Evolutionary conservation across 1,140 invertebrate species (phyloP).

Genomic region (Papilio dardanus): DNA sequence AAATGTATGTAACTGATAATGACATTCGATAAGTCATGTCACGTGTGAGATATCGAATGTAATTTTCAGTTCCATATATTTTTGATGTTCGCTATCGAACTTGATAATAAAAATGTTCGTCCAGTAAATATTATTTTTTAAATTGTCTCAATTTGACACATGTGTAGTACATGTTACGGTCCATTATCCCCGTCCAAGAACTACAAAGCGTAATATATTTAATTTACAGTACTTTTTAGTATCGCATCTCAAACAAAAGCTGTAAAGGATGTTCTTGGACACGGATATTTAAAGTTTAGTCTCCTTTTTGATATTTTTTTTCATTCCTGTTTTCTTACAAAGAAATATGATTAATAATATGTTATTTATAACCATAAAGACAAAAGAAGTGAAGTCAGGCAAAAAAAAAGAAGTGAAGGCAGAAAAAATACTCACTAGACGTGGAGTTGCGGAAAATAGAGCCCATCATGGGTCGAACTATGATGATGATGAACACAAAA

Average conservation of each 20-base stretch:
- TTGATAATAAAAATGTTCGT: background rate
- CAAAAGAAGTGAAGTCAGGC: background rate
- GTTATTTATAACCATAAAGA: background rate
- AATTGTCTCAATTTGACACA: background rate
- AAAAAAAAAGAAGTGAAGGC: too few species aligned
- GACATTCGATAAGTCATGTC: too few species aligned
- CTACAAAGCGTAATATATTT: conserved; percentile 5
- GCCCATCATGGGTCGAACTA: too few species aligned
- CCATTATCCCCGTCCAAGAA: background rate
- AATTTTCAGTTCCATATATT: too few species aligned
- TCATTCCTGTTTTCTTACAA: conserved; percentile 11
- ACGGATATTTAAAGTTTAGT: conserved; percentile 24
- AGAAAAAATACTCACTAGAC: too few species aligned
- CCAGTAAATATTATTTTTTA: background rate
- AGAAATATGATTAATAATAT: conserved; percentile 5
- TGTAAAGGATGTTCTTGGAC: conserved; percentile 22
- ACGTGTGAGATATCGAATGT: too few species aligned
- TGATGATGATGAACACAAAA: too few species aligned
- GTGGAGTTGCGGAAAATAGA: too few species aligned
- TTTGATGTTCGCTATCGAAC: too few species aligned
- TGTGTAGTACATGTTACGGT: background rate
- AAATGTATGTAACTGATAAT: too few species aligned
- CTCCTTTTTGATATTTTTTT: background rate
- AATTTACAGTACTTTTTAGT: conserved; percentile 19
- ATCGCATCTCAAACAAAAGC: conserved; percentile 25